Evolutionary conservation across 1,140 invertebrate species (phyloP), one percentile per base, ranked within the genome.

Genomic region (Bombus impatiens): DNA sequence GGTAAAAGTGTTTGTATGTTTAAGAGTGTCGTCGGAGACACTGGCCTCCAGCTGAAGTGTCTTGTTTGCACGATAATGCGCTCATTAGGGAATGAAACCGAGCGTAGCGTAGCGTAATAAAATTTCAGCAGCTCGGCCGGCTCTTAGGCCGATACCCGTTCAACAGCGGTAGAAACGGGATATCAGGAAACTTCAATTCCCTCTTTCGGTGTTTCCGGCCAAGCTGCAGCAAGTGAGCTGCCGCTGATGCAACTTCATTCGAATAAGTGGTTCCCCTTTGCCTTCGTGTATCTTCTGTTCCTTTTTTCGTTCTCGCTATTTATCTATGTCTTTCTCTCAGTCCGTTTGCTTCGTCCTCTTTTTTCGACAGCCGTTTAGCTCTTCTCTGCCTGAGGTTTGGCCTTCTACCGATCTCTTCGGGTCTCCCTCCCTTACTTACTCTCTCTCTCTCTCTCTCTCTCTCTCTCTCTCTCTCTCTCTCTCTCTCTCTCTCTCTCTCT

Each of bases 191-290:
- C 86, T 90, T 88, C 78, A 92, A 91, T 92, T 89, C 86, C 87
- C 79, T 86, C 84, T 92, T 88, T 88, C 78, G 84, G 59, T 82
- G 78, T 71, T 85, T 89, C 78, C 88, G 82, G 53, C n/a, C 86
- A 47, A 62, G 25, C 47, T 4, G 70, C 25, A 78, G 72, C 71
- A 42, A 40, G 59, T 13, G 70, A 35, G 42, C 37, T 28, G 37
- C 35, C 32, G 75, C 40, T 57, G 84, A 44, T 83, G 86, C 87
- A 76, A 88, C 88, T 91, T 92, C 88, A 93, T 93, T 93, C 91
- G 88, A 92, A 93, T 93, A 93, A 93, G 92, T 92, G 91, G 88
- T 85, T 86, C 86, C 84, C 85, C 81, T 88, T 85, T 86, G 86
- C 74, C 82, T 77, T 78, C 80, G 79, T 25, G 70, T 75, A 78